Evolutionary conservation across 2,888 invertebrate genomes (phyloP), one percentile per base, ranked within the genome.

Genomic region (Hofmannophila pseudospretella): DNA sequence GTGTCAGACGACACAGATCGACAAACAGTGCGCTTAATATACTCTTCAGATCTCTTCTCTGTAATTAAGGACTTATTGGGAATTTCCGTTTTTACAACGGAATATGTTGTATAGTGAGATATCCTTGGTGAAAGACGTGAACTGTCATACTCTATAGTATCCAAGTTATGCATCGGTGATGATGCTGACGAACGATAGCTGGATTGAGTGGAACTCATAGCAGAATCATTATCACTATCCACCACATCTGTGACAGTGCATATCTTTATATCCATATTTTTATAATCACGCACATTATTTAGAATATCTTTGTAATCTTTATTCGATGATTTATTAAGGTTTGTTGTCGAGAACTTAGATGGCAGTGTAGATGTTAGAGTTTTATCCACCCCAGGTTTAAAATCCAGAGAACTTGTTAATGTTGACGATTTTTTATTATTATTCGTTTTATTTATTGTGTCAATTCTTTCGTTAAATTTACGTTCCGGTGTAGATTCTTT

Each of bases 161-260:
- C 90, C 36, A 89, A 84, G n/a, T 87, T 90, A 37, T 90, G 90
- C 47, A 93, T 93, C 1, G 95, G 95, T 14, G 95, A 94, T 47
- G 91, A 90, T 42, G 91, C 92, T 45, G 92, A 91, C 2, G 93
- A 94, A 49, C 93, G 90, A 65, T 91, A 92, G 66, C 93, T 93
- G 29, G 94, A 95, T 36, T 94, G 92, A 51, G 93, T 93, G 32
- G 93, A 94, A 67, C 95, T 95, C 67, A 96, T 94, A 3, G 95
- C 95, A 16, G 95, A 96, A 72, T 96, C 96, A 58, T 94, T 95
- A 68, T 96, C 96, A 57, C 93, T 94, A 52, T 94, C 94, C 49
- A 92, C 90, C 55, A 85, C 79, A 59, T 72, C 89, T 23, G 82
- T 82, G 22, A 77, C 63, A 9, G 86, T 85, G 39, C 82, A 82